Conservation (phyloP, 1,140 invertebrate species). For the Papilio polyxenes region DNA sequence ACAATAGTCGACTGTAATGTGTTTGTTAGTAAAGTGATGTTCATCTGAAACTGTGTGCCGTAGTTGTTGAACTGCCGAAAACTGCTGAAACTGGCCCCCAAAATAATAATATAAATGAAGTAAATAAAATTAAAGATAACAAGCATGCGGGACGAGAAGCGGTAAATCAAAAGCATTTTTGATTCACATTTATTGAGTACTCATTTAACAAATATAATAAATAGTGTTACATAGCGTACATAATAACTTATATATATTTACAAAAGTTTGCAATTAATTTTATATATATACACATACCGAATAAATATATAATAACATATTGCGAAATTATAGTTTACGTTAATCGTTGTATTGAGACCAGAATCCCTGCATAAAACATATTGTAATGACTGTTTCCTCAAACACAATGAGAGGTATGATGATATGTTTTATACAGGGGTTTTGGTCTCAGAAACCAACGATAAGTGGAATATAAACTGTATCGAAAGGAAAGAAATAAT, state of each 20-base stretch:
- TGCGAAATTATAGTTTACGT: conserved; percentile 13
- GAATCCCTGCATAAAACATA: too few species aligned
- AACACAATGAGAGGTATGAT: too few species aligned
- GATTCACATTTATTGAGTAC: conserved; percentile 79
- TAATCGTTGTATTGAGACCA: not conserved
- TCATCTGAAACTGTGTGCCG: conserved; percentile 22
- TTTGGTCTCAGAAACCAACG: too few species aligned
- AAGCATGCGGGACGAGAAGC: conserved; percentile 78
- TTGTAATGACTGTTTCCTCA: too few species aligned
- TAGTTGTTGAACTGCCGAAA: conserved; percentile 39
- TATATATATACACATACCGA: conserved; percentile 29
- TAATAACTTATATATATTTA: conserved; percentile 58
- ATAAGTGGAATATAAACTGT: not conserved
- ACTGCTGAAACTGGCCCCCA: conserved; percentile 58
- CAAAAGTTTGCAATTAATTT: conserved; percentile 43
- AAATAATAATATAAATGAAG: conserved; percentile 56
- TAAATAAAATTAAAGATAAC: conserved; percentile 61
- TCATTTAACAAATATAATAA: conserved; percentile 72
- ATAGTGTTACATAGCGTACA: conserved; percentile 62
- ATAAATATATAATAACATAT: not conserved
- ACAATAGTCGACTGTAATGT: not conserved
- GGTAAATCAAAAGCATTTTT: conserved; percentile 77
- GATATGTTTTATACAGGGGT: too few species aligned
- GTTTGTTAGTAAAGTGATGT: not conserved
- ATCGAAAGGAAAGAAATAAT: not conserved